phyloP scores from a whole-genome alignment of 2,888 invertebrate genomes.

The Zygogramma bicolorata region DNA sequence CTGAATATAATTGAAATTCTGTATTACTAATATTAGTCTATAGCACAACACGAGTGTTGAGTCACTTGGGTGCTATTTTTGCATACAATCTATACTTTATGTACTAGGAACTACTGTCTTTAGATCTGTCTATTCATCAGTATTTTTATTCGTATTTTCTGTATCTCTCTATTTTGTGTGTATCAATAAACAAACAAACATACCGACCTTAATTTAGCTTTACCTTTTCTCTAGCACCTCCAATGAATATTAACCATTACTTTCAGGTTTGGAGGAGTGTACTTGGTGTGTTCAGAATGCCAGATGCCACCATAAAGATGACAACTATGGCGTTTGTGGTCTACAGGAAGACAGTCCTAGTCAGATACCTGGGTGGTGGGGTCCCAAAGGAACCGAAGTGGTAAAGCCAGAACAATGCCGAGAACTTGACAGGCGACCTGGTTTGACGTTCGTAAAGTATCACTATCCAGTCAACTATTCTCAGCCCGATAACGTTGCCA shows the following conservation, averaged over 20 bases:
- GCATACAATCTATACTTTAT: too few species aligned
- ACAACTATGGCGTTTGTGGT: conserved; percentile 87
- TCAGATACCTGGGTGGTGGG: conserved; percentile 92
- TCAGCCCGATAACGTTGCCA: conserved; percentile 86
- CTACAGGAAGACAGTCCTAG: conserved; percentile 82
- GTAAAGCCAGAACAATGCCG: conserved; percentile 80
- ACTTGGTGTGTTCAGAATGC: conserved; percentile 96
- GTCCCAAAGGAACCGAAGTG: conserved; percentile 77
- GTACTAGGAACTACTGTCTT: too few species aligned
- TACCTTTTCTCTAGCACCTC: too few species aligned
- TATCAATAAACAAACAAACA: too few species aligned
- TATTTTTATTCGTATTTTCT: too few species aligned
- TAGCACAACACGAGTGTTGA: too few species aligned
- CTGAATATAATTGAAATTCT: too few species aligned
- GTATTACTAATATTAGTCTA: too few species aligned
- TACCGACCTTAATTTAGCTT: too few species aligned
- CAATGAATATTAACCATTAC: not conserved
- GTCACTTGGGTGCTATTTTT: too few species aligned
- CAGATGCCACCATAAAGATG: conserved; percentile 87
- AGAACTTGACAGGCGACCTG: conserved; percentile 83
- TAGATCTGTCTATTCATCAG: too few species aligned
- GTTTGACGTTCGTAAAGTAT: conserved; percentile 89
- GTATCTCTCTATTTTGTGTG: too few species aligned
- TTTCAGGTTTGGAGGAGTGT: conserved; percentile 75
- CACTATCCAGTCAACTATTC: conserved; percentile 88